Percentiles rank a stretch among this genome's conserved stretches.
phyloP scores from a whole-genome alignment of 2,888 invertebrate genomes.

The Aquatica leii region DNA sequence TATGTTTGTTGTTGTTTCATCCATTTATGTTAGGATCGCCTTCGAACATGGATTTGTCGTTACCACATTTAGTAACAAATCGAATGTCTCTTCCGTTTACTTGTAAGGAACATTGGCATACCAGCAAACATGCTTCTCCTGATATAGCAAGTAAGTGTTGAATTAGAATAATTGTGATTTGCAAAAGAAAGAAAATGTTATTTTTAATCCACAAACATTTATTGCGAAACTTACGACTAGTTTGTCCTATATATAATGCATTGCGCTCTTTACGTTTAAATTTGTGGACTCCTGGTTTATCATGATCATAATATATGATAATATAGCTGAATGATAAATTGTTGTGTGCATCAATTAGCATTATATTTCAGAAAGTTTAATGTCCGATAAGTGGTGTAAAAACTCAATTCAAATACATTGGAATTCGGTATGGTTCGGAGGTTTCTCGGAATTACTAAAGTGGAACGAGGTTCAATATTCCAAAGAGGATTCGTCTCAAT shows the following conservation, averaged over 20 bases:
- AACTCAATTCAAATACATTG: slow-evolving; percentile 60
- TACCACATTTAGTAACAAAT: slow-evolving; percentile 60
- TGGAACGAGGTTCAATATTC: slow-evolving; percentile 48
- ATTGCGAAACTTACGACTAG: too few species aligned
- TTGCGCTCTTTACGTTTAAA: too few species aligned
- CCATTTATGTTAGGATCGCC: slow-evolving; percentile 59
- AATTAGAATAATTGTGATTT: too few species aligned
- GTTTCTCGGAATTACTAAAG: slow-evolving; percentile 53
- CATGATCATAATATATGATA: too few species aligned
- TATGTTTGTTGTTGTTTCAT: slow-evolving; percentile 63
- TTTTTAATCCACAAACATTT: slow-evolving; percentile 32
- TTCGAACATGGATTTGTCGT: slow-evolving; percentile 56
- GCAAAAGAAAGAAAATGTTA: slow-evolving; percentile 21
- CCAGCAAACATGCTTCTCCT: slow-evolving; percentile 58
- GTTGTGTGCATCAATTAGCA: too few species aligned
- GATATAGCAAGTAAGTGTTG: slow-evolving; percentile 46
- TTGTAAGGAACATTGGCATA: slow-evolving; percentile 62
- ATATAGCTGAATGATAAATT: too few species aligned
- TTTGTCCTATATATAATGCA: too few species aligned
- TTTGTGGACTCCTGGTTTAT: too few species aligned
- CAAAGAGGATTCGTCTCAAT: slow-evolving; percentile 44
- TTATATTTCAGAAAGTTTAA: slow-evolving; percentile 46
- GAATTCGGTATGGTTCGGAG: slow-evolving; percentile 59
- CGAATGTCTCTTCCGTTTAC: slow-evolving; percentile 62
- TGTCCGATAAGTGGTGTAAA: slow-evolving; percentile 54